Conservation (phyloP, 2,113 vertebrate genomes). For the Bungarus multicinctus region DNA sequence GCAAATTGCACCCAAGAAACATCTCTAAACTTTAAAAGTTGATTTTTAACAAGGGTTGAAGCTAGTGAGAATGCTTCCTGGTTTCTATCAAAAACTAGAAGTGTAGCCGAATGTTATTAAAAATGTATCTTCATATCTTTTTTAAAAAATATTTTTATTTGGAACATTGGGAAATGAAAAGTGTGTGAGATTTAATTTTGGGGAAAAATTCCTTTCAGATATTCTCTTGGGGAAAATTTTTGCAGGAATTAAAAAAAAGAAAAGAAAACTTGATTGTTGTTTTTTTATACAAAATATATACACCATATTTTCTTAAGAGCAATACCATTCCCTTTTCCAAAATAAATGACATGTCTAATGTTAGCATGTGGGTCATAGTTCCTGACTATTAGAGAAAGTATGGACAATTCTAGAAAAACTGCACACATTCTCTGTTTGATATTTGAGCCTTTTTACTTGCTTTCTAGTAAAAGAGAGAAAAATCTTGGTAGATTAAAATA, state of each 20-base stretch:
- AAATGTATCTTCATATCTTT: conserved; percentile 33
- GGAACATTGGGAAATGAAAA: conserved; percentile 27
- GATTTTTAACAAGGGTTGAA: conserved; percentile 30
- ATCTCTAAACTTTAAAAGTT: conserved; percentile 34
- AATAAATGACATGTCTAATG: conserved; percentile 38
- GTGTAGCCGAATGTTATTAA: not conserved
- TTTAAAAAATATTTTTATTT: not conserved
- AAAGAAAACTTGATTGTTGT: not conserved
- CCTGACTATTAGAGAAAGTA: conserved; percentile 54
- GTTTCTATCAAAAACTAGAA: not conserved
- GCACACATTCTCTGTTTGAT: conserved; percentile 34
- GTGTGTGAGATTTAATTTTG: conserved; percentile 48
- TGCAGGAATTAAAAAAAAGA: not conserved
- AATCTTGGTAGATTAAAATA: conserved; percentile 32
- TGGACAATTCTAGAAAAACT: conserved; percentile 46
- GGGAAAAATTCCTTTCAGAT: conserved; percentile 31
- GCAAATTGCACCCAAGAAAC: conserved; percentile 42
- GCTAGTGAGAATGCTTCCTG: conserved; percentile 16
- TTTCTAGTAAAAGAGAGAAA: conserved; percentile 45
- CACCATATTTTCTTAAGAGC: conserved; percentile 41
- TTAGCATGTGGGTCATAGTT: conserved; percentile 54
- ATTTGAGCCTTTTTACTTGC: conserved; percentile 14
- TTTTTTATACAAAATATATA: not conserved
- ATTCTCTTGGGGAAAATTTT: conserved; percentile 6
- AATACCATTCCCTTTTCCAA: conserved; percentile 32